Evolutionary conservation across 2,113 vertebrate genomes (phyloP).

Genomic region (Crocuta crocuta): DNA sequence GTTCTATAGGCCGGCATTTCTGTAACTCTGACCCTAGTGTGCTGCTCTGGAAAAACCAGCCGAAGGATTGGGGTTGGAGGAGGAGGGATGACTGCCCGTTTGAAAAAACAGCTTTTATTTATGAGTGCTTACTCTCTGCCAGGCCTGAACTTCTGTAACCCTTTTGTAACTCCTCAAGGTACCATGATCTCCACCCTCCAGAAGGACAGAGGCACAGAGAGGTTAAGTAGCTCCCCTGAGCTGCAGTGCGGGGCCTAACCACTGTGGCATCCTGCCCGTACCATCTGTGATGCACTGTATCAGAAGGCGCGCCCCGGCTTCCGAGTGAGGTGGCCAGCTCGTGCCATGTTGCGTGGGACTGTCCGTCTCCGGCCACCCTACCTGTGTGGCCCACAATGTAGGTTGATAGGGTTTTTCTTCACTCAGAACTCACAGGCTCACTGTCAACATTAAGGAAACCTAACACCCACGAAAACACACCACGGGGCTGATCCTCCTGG

Average conservation of each 20-base stretch:
- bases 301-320: fast-evolving
- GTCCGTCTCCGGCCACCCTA: background rate
- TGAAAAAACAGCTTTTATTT: background rate
- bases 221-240: background rate
- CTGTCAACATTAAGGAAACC: conserved; percentile 9
- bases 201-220: background rate
- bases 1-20: background rate
- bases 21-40: background rate
- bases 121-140: background rate
- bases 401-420: background rate
- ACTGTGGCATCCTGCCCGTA: background rate
- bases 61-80: background rate
- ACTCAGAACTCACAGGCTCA: background rate
- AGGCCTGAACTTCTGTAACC: background rate
- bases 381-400: background rate
- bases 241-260: background rate
- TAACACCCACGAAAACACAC: conserved; percentile 48
- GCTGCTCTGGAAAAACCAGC: background rate
- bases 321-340: background rate
- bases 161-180: background rate
- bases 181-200: fast-evolving
- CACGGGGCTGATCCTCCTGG: background rate
- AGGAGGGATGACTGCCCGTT: background rate
- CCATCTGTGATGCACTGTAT: fast-evolving
- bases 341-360: background rate